Base-by-base conservation (phyloP, 2,797 vertebrate genomes). In the Strix occidentalis region DNA sequence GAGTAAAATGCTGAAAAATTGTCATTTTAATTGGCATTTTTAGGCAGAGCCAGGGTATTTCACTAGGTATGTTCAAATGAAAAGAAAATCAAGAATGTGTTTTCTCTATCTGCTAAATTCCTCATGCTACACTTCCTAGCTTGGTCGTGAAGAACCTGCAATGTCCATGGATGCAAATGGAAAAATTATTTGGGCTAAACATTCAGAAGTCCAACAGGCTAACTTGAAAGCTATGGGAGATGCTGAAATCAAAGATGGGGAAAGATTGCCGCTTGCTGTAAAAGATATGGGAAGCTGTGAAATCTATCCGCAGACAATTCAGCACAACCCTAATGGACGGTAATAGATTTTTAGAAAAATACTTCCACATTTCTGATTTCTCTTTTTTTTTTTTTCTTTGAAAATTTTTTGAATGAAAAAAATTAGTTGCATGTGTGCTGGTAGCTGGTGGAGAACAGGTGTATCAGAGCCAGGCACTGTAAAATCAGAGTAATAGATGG, bases 221-320 rank as follows among this genome's bases (percentile, higher is more conserved):
- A 99, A 99, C 97, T 98, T 99, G 83, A 99, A 99, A 98, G 99
- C 99, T 33, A 99, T 99, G 99, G 99, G 99, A 10, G 99, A 99
- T 86, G 97, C 99, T 3, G 99, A 99, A 97, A 99, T 99, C 95
- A 99, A 99, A 97, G 99, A 99, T 13, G 99, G 99, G 79, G 99
- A 99, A 97, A 98, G 99, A 91, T 96, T 99, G 66, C 99, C 99
- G 0, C 96, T 99, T 95, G 99, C 99, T 60, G 99, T 99, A 33
- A 99, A 99, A 97, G 99, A 99, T 93, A 99, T 99, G 99, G 99
- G 99, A 86, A 99, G 99, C 97, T 99, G 99, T 98, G 99, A 99
- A 97, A 99, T 99, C 96, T 99, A 99, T 95, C 99, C 99, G 77
- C 99, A 99, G 97, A 99, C 99, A 39, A 99, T 99, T 96, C 99